Evolutionary conservation across 2,888 invertebrate species (phyloP), one percentile per base, ranked within the genome.

Genomic region (Epinotia ramella): DNA sequence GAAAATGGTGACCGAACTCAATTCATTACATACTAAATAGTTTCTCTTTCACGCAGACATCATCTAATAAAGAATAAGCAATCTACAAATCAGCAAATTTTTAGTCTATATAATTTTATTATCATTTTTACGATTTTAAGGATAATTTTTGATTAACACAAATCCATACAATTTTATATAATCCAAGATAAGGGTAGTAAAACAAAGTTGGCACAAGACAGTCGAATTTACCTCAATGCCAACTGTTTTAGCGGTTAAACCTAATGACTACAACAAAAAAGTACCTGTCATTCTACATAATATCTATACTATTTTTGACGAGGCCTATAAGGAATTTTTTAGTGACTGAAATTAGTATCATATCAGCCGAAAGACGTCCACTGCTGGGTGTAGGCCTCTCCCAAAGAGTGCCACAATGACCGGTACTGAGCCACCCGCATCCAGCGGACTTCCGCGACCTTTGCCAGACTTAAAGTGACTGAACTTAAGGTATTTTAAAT

Each of bases 191-290:
- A 74, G 7, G 49, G 16, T 49, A 75, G 44, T 59, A 24, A 80
- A 80, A 83, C 84, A 84, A 82, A 81, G 86, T 91, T 91, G 91
- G 91, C 91, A 91, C 91, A 89, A 90, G 88, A 87, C 84, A 87
- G 81, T 86, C 82, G 80, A 86, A 81, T 83, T 80, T 84, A 83
- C 80, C 80, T 64, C 78, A 60, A 66, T 71, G 64, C 69, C 69
- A 69, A 46, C 24, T 59, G 57, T 59, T 59, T 59, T 44, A 20
- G 3, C 24, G 6, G 20, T 44, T 20, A 59, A 24, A 68, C 20
- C 44, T 24, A 44, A 11, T 6, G n/a, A 53, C 6, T 53, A 53
- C 53, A 53, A 53, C n/a, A 53, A 53, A 53, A 53, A 53, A 53
- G n/a, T 33, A 33, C 33, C 49, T 49, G 16, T 49, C 16, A 12